These are phyloP conservation scores for Heteropelma amictum DNA, from an alignment of 2,888 invertebrate genomes.

Conservation along the genomic window DNA sequence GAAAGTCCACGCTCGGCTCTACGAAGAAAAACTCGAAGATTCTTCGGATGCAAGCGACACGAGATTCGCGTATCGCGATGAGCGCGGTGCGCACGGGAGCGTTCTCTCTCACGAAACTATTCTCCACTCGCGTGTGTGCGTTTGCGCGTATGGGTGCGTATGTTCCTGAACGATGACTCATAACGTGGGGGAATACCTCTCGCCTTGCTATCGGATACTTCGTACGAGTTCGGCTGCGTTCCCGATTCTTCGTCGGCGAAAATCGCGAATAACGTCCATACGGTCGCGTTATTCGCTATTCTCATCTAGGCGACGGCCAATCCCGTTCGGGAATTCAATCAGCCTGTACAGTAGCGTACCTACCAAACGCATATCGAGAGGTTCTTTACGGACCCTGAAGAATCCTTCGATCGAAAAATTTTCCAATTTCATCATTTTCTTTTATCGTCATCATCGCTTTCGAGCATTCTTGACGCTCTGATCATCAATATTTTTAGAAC, in stretches of 20 bases:
- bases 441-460: too few relatives aligned
- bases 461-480: too few relatives aligned
- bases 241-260: not conserved
- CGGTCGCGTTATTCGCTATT: constrained; percentile 55
- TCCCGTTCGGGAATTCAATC: constrained; percentile 6
- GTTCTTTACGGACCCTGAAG: not conserved
- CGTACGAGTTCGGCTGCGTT: constrained; percentile 56
- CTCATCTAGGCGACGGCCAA: constrained; percentile 44
- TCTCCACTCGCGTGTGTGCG: not conserved
- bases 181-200: constrained; percentile 75
- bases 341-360: constrained; percentile 18
- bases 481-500: too few relatives aligned
- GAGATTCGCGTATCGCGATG: not conserved
- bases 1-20: not conserved
- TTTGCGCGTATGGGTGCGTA: not conserved
- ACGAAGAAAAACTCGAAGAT: not conserved
- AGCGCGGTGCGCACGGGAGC: not conserved
- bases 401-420: not conserved
- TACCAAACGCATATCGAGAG: not conserved
- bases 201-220: constrained; percentile 43
- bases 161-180: constrained; percentile 71
- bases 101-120: constrained; percentile 65
- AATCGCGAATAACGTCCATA: not conserved
- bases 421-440: not conserved
- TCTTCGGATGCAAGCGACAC: not conserved